Evolutionary conservation across 1,140 invertebrate genomes (phyloP), one percentile per base, ranked within the genome.

Genomic region (Pseudomyrmex flavicornis): DNA sequence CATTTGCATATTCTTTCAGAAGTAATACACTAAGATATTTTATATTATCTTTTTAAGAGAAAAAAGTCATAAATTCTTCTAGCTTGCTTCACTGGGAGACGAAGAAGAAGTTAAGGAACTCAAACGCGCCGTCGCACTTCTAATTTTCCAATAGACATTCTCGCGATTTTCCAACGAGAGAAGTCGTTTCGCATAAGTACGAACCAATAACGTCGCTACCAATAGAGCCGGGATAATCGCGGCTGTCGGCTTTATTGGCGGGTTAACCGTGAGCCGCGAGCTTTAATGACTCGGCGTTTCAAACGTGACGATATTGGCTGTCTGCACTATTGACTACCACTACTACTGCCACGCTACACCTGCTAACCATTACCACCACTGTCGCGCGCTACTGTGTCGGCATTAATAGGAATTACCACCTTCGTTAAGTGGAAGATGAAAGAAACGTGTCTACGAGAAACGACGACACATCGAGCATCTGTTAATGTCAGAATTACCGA

Each of bases 281-380:
- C 79, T 88, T 89, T 89, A 90, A 90, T 75, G 84, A 88, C 79
- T 79, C n/a, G 65, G 20, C 73, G 59, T 79, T 85, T 89, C 66
- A 75, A 13, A 58, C 48, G 74, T 62, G 65, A 85, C 79, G 69
- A 85, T 85, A 87, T 88, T 82, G 70, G 66, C 26, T 63, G 86
- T 82, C 87, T 88, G 77, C 85, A 62, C 83, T 66, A 74, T 46
- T 85, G 58, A 84, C 86, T 74, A 82, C 46, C 73, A 44, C 46
- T 77, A 61, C 26, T 26, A 48, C 65, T 59, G 72, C 35, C 1
- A 35, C 35, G 35, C 35, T 35, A 35, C 35, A 35, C 35, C 35
- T 35, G 35, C 35, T 35, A 69, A 82, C 46, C 73, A 44, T 26
- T 74, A 61, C 35, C 35, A 5, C 35, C 35, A 48, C 61, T 59